Evolutionary conservation across 1,140 invertebrate genomes (phyloP).

Genomic region (Trichonephila inaurata): DNA sequence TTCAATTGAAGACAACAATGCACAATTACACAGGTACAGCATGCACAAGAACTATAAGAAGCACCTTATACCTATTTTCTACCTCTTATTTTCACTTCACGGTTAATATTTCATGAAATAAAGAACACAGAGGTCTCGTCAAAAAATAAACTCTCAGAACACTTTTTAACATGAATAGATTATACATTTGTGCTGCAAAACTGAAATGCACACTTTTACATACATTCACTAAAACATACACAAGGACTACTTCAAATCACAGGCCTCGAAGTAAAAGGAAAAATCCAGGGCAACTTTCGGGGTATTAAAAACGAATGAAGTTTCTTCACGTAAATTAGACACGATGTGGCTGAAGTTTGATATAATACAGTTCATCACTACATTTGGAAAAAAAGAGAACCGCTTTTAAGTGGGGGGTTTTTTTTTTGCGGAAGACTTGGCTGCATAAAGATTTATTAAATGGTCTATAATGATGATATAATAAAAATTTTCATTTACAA

Average conservation of each 20-base stretch:
- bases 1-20: slow-evolving; percentile 51
- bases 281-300: background rate
- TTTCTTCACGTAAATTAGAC: background rate
- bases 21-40: slow-evolving; percentile 66
- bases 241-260: slow-evolving; percentile 26
- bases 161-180: slow-evolving; percentile 69
- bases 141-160: slow-evolving; percentile 76
- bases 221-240: slow-evolving; percentile 6
- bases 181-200: slow-evolving; percentile 72
- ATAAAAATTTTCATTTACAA: too few species aligned
- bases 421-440: slow-evolving; percentile 15
- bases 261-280: background rate
- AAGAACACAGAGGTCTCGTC: slow-evolving; percentile 69
- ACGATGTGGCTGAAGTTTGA: background rate
- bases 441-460: slow-evolving; percentile 9
- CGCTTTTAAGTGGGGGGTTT: background rate
- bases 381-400: background rate
- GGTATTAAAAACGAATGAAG: background rate
- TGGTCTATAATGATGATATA: background rate
- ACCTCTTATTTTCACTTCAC: slow-evolving; percentile 33
- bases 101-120: slow-evolving; percentile 62
- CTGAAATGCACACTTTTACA: slow-evolving; percentile 57
- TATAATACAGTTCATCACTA: background rate
- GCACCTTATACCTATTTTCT: slow-evolving; percentile 63
- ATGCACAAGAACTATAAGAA: slow-evolving; percentile 74